Conservation (phyloP, 2,888 invertebrate genomes). For the Pollenia amentaria region DNA sequence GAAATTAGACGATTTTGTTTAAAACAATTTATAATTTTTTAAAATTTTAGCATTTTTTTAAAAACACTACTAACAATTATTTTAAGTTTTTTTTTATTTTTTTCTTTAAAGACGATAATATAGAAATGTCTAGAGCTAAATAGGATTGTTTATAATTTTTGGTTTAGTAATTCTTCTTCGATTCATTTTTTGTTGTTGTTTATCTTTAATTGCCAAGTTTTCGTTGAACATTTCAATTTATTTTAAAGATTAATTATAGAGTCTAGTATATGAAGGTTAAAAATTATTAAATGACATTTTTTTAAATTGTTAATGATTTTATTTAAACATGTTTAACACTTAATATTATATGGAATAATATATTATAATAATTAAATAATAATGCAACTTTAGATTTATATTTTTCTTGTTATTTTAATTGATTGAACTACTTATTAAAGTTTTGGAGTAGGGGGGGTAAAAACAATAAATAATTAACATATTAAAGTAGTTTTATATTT, state of each 20-base stretch:
- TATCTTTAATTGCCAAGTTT: conserved; percentile 47
- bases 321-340: conserved; percentile 60
- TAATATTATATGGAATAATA: conserved; percentile 56
- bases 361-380: conserved; percentile 21
- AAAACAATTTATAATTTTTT: conserved; percentile 38
- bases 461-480: conserved; percentile 27
- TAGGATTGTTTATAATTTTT: conserved; percentile 62
- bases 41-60: conserved; percentile 39
- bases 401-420: conserved; percentile 23
- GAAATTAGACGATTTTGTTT: not conserved
- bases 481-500: not conserved
- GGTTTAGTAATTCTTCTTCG: conserved; percentile 29
- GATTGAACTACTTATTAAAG: conserved; percentile 53
- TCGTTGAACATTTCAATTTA: conserved; percentile 45
- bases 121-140: conserved; percentile 56
- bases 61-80: conserved; percentile 53
- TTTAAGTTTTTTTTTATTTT: not conserved
- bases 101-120: conserved; percentile 27
- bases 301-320: conserved; percentile 32
- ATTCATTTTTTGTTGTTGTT: not conserved
- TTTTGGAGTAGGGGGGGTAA: not conserved
- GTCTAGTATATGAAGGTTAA: conserved; percentile 11
- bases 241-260: conserved; percentile 5
- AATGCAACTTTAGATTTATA: conserved; percentile 32
- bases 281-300: conserved; percentile 37